Percentiles rank a stretch among this genome's conserved stretches.
phyloP scores from a whole-genome alignment of 2,797 vertebrate genomes.

The Muscicapa comitata region DNA sequence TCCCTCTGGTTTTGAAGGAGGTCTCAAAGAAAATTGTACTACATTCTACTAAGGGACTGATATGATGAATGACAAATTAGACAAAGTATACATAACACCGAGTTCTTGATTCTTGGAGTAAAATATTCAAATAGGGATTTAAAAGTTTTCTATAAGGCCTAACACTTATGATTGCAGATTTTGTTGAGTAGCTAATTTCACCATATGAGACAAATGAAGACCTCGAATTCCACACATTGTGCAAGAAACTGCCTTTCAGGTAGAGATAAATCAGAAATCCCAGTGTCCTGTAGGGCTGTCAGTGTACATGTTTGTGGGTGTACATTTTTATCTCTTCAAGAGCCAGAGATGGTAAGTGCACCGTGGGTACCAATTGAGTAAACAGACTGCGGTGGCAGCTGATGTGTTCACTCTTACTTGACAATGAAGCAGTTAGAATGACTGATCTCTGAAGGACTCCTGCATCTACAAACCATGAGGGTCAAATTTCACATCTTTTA shows the following conservation, averaged over 20 bases:
- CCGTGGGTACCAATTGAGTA: background rate
- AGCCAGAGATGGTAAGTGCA: background rate
- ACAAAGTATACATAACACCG: background rate
- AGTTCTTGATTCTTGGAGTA: background rate
- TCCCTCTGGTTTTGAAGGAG: background rate
- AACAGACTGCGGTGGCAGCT: background rate
- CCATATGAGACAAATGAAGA: background rate
- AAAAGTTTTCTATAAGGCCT: background rate
- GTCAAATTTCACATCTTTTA: background rate
- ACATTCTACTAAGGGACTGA: background rate
- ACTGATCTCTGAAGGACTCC: background rate
- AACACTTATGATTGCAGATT: background rate
- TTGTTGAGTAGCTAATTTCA: background rate
- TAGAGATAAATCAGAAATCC: background rate
- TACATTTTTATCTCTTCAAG: background rate
- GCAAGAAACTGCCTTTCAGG: background rate
- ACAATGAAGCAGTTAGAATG: background rate
- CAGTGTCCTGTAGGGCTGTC: background rate
- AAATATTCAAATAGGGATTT: background rate
- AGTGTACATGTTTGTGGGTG: fast-evolving
- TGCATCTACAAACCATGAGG: background rate
- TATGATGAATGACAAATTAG: background rate
- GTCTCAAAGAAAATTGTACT: background rate
- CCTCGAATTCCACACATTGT: background rate
- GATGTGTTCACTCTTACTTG: background rate